Evolutionary conservation across 2,113 vertebrate species (phyloP).

Genomic region (Mustelus asterias): DNA sequence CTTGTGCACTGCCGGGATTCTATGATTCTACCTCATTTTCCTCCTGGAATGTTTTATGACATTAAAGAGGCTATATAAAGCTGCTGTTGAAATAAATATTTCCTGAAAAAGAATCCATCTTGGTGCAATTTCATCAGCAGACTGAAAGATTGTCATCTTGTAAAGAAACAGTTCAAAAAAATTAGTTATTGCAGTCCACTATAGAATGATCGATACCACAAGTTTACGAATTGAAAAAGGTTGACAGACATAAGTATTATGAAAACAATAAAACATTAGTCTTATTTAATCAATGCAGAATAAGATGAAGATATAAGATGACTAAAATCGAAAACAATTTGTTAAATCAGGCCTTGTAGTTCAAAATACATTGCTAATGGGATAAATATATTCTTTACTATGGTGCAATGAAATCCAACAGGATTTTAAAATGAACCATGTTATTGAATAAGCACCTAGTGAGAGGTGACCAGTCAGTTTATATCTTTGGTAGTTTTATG

Average conservation of each 20-base stretch:
- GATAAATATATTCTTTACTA: background rate
- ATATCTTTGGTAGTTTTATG: conserved; percentile 3
- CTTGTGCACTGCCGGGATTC: too few relatives aligned
- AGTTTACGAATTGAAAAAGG: background rate
- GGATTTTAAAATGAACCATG: background rate
- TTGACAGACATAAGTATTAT: background rate
- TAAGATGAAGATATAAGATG: background rate
- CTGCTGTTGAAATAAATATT: background rate
- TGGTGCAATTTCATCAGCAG: background rate
- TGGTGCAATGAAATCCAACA: background rate
- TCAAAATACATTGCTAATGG: background rate
- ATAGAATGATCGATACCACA: background rate
- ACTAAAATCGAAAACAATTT: background rate
- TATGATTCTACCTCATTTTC: too few relatives aligned
- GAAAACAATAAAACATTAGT: background rate
- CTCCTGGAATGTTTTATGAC: background rate
- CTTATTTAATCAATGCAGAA: background rate
- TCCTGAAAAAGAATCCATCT: background rate
- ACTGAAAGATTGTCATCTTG: background rate
- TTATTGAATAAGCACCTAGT: background rate
- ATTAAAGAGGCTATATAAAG: background rate
- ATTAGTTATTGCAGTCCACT: background rate
- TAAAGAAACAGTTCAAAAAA: background rate
- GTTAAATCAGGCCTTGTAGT: background rate
- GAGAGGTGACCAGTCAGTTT: background rate